A percentile compares a stretch with the other conserved stretches of the same genome.
Conservation (phyloP, 2,888 invertebrate species). For the Masnerella sp. region DNA sequence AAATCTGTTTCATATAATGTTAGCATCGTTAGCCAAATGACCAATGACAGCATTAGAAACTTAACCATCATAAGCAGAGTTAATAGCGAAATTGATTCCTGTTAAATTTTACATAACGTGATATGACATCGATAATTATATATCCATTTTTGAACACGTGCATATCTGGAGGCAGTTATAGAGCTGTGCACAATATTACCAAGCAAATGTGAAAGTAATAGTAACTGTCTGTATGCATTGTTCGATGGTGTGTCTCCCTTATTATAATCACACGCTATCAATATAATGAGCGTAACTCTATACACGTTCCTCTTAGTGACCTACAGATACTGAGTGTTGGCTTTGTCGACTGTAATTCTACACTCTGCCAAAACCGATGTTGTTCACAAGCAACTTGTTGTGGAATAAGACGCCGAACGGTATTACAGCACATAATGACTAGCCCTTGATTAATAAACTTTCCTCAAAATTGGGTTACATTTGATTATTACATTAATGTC, state of each 20-base stretch:
- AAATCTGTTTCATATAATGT: no score
- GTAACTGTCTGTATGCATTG: slow-evolving; percentile 38
- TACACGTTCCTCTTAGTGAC: slow-evolving; percentile 43
- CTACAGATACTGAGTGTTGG: slow-evolving; percentile 37
- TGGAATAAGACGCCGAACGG: slow-evolving; percentile 31
- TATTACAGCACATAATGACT: slow-evolving; percentile 20
- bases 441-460: slow-evolving; percentile 39
- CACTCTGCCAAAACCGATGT: slow-evolving; percentile 21
- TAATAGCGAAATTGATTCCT: neutral
- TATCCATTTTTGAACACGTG: slow-evolving; percentile 24
- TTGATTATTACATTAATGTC: slow-evolving; percentile 7
- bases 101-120: neutral
- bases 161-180: slow-evolving; percentile 20
- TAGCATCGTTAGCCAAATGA: no score
- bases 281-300: slow-evolving; percentile 47
- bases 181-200: slow-evolving; percentile 23
- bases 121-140: slow-evolving; percentile 10
- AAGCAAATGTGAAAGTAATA: slow-evolving; percentile 51
- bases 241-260: slow-evolving; percentile 40
- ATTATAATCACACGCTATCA: slow-evolving; percentile 54
- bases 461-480: slow-evolving; percentile 12
- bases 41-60: neutral
- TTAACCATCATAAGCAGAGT: no score
- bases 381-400: slow-evolving; percentile 23
- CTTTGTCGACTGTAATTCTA: slow-evolving; percentile 29